Base-by-base conservation (phyloP, 2,797 vertebrate species). In the Pipistrellus nathusii region DNA sequence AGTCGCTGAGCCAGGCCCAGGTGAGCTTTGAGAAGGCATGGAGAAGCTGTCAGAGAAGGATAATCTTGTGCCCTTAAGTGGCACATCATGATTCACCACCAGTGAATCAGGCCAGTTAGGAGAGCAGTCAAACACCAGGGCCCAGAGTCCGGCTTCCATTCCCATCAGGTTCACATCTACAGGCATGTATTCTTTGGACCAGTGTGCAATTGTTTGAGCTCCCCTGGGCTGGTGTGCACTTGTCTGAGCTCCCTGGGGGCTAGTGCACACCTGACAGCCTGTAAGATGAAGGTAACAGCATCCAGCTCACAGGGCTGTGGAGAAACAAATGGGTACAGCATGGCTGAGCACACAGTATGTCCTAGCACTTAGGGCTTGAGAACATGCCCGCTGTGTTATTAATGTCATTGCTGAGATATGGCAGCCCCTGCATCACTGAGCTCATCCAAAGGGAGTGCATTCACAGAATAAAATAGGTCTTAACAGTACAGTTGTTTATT, bases 341-440 rank as follows among this genome's bases (percentile, higher is more conserved):
- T 2, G 2, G 57, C 2, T 44, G 46, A 85, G 21, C 32, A 14
- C 1, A 25, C 17, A 73, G 32, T 0, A 21, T 1, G 9, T 55
- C 25, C 62, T 53, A 25, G 59, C 9, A 30, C 15, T 76, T 0
- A 48, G 0, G 0, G 13, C 30, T 62, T 12, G 59, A 51, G 53
- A n/a, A 17, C 6, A 25, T 0, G 14, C 35, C 23, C 35, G 8
- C 62, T 27, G 0, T 2, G 53, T 12, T 17, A 46, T 10, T 38
- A 20, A 0, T 4, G 2, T 25, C 2, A 0, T 8, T 12, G 3
- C 53, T 44, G 4, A 62, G 51, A 76, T 1, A 3, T 0, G 1
- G 35, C 5, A 41, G 46, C 6, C 1, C 48, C 8, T n/a, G 5
- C 25, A n/a, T 55, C 38, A 10, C 1, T 15, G 23, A 9, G 23